Evolutionary conservation across 2,888 invertebrate genomes (phyloP).

Genomic region (Lasioglossum vierecki): DNA sequence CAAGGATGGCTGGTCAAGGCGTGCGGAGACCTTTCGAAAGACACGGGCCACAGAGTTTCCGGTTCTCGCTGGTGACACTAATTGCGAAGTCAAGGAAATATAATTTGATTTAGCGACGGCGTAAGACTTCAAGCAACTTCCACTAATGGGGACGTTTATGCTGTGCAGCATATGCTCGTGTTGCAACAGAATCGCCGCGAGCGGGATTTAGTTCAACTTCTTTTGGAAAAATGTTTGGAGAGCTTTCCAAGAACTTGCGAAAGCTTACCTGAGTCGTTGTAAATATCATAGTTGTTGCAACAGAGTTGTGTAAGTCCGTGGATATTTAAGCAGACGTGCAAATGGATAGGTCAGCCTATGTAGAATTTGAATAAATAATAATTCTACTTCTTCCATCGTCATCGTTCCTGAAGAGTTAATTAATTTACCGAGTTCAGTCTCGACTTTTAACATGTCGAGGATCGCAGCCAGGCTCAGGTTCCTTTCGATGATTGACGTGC

Average conservation of each 20-base stretch:
- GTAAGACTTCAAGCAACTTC: background rate
- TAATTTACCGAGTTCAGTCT: too few species aligned
- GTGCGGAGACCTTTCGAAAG: background rate
- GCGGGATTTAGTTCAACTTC: background rate
- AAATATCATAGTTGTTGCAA: background rate
- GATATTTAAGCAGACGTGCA: too few species aligned
- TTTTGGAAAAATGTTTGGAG: background rate
- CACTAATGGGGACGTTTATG: background rate
- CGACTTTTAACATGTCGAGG: too few species aligned
- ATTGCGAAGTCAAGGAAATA: slow-evolving; percentile 1
- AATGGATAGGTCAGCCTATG: too few species aligned
- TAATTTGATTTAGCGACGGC: slow-evolving; percentile 2
- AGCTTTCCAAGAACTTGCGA: background rate
- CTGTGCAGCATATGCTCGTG: background rate
- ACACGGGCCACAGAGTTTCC: background rate
- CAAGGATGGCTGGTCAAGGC: background rate
- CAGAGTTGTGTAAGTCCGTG: background rate
- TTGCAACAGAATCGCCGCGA: background rate
- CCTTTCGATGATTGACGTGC: too few species aligned
- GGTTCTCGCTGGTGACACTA: slow-evolving; percentile 1
- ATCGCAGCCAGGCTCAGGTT: too few species aligned
- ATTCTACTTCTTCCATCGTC: too few species aligned
- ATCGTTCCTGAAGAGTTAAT: too few species aligned
- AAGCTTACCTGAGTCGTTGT: background rate
- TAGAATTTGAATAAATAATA: too few species aligned